Base-by-base conservation (phyloP, 1,140 invertebrate genomes). In the Bombus polaris region DNA sequence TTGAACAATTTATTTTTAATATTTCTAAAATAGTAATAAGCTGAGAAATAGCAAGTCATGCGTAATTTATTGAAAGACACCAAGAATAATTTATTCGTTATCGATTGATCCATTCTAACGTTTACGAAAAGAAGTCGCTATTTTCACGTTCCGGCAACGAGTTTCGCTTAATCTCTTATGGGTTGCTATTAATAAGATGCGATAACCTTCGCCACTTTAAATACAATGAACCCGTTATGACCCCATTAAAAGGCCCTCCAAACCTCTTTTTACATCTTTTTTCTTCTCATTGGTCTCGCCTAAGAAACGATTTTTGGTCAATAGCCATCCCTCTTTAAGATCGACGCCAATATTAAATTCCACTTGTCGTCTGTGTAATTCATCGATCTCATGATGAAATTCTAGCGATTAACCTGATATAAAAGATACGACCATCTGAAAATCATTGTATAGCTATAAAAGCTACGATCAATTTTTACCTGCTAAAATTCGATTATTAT, bases 121-220 rank as follows among this genome's bases (percentile, higher is more conserved):
- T 77, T 75, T 62, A 3, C 71, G 39, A 28, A 65, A 74, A 25
- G n/a, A 37, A 15, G 22, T 28, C 28, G 25, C 22, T 74, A 74
- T 75, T 75, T 53, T 75, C 39, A 28, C 72, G 44, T 68, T 76
- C 35, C 18, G 12, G 18, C 81, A 81, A 53, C 4, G 5, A n/a
- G 44, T 72, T 81, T 81, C 68, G 22, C 28, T 77, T 77, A 77
- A 83, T 83, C 65, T 77, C 75, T 53, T 39, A 28, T 32, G 35
- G 42, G n/a, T 22, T 10, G 47, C 65, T 78, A 78, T 84, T 71
- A 84, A 84, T 79, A 78, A 84, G 35, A 59, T 15, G 44, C 47
- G 35, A 83, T 78, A 71, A 78, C 65, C 75, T 83, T 59, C 37
- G 47, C 68, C 42, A 83, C 65, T 78, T 28, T 65, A 53, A 66